Evolutionary conservation across 2,797 vertebrate species (phyloP).

Genomic region (Leontopithecus rosalia): DNA sequence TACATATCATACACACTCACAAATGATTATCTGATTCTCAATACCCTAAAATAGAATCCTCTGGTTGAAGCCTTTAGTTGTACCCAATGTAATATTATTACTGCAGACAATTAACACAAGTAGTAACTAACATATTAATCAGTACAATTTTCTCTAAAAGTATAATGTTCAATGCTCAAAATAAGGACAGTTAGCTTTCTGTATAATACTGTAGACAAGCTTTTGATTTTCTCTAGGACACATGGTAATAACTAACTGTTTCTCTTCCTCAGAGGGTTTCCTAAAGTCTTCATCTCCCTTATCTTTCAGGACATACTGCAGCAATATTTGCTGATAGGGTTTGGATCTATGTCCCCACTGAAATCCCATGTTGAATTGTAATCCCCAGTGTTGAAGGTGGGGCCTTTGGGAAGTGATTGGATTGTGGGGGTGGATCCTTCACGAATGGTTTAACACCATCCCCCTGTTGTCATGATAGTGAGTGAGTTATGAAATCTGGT

Average conservation of each 20-base stretch:
- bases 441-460: neutral
- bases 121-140: neutral
- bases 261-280: neutral
- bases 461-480: neutral
- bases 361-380: neutral
- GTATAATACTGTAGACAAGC: neutral
- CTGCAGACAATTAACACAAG: neutral
- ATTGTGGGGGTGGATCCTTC: neutral
- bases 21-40: constrained; percentile 18
- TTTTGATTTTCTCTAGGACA: constrained; percentile 1
- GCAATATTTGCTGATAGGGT: neutral
- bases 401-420: neutral
- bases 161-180: neutral
- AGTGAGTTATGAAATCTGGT: neutral
- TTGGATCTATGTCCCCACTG: neutral
- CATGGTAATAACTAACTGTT: neutral
- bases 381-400: neutral
- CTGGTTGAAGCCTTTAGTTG: neutral
- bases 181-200: neutral
- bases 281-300: neutral
- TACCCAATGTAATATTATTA: neutral
- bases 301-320: neutral
- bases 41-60: constrained; percentile 23
- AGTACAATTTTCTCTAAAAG: constrained; percentile 26
- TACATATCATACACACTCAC: neutral